Evolutionary conservation across 2,113 vertebrate species (phyloP).

Genomic region (Eclectus roratus): DNA sequence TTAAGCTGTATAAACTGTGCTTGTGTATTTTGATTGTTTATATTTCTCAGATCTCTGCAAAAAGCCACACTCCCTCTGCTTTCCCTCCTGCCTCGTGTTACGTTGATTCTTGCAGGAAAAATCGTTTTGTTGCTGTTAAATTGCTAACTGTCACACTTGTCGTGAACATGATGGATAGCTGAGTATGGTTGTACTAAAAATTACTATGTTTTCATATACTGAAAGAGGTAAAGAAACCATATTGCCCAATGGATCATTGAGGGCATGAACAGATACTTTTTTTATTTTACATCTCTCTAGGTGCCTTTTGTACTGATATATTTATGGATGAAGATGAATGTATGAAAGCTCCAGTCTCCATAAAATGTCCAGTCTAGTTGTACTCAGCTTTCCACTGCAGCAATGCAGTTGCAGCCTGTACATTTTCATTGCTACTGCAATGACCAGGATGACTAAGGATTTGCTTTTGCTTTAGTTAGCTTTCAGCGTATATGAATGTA

Average conservation of each 20-base stretch:
- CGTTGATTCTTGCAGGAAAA: background rate
- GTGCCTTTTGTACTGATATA: background rate
- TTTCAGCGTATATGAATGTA: background rate
- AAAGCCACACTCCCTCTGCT: accelerated
- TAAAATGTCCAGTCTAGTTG: background rate
- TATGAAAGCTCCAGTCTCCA: background rate
- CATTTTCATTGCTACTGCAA: background rate
- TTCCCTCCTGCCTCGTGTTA: accelerated
- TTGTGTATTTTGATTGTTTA: background rate
- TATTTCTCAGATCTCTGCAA: background rate
- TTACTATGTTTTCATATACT: background rate
- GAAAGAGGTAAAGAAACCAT: background rate
- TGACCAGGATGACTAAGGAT: background rate
- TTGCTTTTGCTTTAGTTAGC: background rate
- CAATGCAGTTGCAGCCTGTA: background rate
- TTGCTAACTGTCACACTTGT: background rate
- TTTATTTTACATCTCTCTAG: background rate
- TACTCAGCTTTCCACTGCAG: background rate
- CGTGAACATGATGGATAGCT: background rate
- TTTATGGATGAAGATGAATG: background rate
- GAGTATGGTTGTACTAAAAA: background rate
- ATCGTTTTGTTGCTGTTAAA: background rate
- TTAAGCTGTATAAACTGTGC: background rate
- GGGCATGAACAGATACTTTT: background rate
- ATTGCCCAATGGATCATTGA: background rate